A percentile compares a stretch with the other conserved stretches of the same genome.
phyloP scores from a whole-genome alignment of 2,113 vertebrate genomes.

The Microcebus griseorufus region DNA sequence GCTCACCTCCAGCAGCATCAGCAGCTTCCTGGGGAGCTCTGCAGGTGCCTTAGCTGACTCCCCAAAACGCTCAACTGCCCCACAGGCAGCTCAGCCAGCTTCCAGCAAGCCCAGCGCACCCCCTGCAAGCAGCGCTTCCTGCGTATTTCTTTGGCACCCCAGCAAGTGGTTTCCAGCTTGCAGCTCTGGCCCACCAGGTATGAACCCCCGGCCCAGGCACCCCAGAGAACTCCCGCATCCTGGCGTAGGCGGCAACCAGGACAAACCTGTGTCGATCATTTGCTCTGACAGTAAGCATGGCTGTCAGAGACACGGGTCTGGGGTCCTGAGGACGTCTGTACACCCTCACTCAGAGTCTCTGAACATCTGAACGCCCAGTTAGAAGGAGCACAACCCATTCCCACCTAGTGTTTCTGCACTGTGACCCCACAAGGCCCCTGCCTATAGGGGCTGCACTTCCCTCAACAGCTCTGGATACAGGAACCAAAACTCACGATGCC shows the following conservation, averaged over 20 bases:
- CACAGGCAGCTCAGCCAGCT: not conserved
- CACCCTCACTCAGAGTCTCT: too few relatives aligned
- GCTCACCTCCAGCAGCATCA: not conserved
- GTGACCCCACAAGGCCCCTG: not conserved
- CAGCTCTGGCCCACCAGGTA: not conserved
- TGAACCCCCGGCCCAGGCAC: not conserved
- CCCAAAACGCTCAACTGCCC: not conserved
- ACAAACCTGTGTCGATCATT: not conserved
- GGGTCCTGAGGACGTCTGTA: too few relatives aligned
- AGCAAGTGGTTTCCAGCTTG: not conserved
- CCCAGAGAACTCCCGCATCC: too few relatives aligned
- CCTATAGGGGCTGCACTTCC: not conserved
- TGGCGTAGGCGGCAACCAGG: not conserved
- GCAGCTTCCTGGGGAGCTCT: not conserved
- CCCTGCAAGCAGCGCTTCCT: not conserved
- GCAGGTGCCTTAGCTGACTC: not conserved
- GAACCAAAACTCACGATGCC: not conserved
- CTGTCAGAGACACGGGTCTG: not conserved
- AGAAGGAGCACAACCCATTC: too few relatives aligned
- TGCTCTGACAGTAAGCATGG: not conserved
- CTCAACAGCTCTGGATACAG: not conserved
- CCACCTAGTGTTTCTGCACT: not conserved
- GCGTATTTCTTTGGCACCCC: not conserved
- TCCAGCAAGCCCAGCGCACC: not conserved
- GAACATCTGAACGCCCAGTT: not conserved